A percentile compares a stretch with the other conserved stretches of the same genome.
phyloP scores from a whole-genome alignment of 2,797 vertebrate species.

The Artibeus jamaicensis region DNA sequence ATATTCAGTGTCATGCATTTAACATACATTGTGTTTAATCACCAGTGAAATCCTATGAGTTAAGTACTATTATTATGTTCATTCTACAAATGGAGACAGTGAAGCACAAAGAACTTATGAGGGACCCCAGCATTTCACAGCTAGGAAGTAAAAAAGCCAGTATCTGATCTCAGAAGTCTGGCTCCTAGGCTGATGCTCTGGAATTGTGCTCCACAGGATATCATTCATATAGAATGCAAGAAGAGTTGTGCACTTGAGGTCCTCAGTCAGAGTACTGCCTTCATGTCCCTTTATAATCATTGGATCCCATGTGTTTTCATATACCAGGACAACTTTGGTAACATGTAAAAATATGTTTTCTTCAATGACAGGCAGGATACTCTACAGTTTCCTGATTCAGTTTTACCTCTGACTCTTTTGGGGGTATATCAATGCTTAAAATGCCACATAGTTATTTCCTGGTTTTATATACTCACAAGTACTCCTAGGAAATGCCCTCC shows the following conservation, averaged over 20 bases:
- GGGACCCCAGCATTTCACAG: not conserved
- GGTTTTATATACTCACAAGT: slow-evolving; percentile 36
- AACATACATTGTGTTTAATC: not conserved
- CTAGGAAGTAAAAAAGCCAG: not conserved
- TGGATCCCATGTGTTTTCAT: no score
- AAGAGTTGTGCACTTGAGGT: no score
- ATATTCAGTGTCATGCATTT: not conserved
- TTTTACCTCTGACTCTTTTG: slow-evolving; percentile 20
- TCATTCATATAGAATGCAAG: not conserved
- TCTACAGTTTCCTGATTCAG: not conserved
- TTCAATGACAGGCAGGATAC: not conserved
- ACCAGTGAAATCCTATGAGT: not conserved
- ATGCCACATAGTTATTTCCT: slow-evolving; percentile 36
- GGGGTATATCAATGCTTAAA: not conserved
- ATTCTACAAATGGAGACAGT: not conserved
- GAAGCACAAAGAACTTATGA: not conserved
- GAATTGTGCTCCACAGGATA: no score
- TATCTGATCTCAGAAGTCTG: not conserved
- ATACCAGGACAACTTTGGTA: not conserved
- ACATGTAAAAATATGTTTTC: not conserved
- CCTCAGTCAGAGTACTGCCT: not conserved
- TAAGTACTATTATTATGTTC: not conserved
- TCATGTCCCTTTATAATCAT: not conserved
- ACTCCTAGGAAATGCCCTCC: not conserved
- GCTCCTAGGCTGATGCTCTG: not conserved